Conservation (phyloP, 2,888 invertebrate genomes). For the Eristalis intricaria region DNA sequence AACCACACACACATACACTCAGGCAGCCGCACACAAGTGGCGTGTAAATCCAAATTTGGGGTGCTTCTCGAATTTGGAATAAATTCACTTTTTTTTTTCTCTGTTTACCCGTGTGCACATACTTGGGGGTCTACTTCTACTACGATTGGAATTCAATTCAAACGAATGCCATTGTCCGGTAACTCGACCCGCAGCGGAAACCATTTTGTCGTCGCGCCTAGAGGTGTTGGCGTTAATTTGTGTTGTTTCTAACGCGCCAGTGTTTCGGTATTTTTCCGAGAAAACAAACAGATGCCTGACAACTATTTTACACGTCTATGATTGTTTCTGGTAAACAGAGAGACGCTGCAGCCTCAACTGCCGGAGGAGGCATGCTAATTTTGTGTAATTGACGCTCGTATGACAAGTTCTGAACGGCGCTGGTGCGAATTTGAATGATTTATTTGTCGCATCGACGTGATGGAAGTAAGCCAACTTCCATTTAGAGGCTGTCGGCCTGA, state of each 20-base stretch:
- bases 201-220: neutral
- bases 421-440: slow-evolving; percentile 13
- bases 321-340: slow-evolving; percentile 18
- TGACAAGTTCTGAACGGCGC: slow-evolving; percentile 2
- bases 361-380: slow-evolving; percentile 27
- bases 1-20: slow-evolving; percentile 13
- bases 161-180: slow-evolving; percentile 21
- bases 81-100: slow-evolving; percentile 33
- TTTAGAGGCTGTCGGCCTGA: neutral
- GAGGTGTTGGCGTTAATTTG: slow-evolving; percentile 21
- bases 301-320: neutral
- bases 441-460: neutral
- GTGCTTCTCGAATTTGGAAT: slow-evolving; percentile 38
- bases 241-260: neutral
- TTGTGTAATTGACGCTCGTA: slow-evolving; percentile 13
- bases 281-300: neutral
- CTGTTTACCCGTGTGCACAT: neutral
- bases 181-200: slow-evolving; percentile 3
- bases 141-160: slow-evolving; percentile 37
- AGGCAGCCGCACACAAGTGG: neutral
- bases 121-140: neutral
- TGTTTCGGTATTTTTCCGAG: neutral
- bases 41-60: slow-evolving; percentile 49
- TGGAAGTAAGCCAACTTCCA: neutral
- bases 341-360: slow-evolving; percentile 4